Evolutionary conservation across 2,113 vertebrate genomes (phyloP).

Genomic region (Oostethus manadensis): DNA sequence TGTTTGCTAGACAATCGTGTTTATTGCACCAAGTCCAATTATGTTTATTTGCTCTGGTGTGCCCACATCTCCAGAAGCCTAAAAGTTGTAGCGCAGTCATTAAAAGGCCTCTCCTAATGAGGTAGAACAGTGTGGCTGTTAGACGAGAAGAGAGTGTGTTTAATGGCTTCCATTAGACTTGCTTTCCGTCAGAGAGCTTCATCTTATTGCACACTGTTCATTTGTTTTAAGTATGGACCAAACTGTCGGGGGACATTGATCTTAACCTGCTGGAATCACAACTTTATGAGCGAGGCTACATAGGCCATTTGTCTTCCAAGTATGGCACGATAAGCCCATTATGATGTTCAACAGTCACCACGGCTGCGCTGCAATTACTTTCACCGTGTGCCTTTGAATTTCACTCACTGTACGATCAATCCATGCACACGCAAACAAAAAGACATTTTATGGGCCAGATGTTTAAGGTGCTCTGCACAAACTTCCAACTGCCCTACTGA

Average conservation of each 20-base stretch:
- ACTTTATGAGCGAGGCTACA: conserved; percentile 39
- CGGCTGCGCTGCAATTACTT: too few relatives aligned
- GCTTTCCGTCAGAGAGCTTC: conserved; percentile 48
- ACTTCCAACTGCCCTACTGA: too few relatives aligned
- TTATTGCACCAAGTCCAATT: conserved; percentile 47
- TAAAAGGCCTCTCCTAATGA: conserved; percentile 61
- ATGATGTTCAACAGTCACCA: conserved; percentile 39
- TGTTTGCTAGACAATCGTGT: conserved; percentile 10
- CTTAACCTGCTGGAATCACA: conserved; percentile 42
- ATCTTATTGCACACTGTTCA: conserved; percentile 33
- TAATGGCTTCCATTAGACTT: conserved; percentile 69
- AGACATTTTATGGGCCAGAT: too few relatives aligned
- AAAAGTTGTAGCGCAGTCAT: conserved; percentile 56
- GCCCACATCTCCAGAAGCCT: conserved; percentile 47
- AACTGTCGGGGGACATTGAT: conserved; percentile 55
- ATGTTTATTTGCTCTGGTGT: conserved; percentile 43
- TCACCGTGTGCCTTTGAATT: too few relatives aligned
- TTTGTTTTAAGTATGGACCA: conserved; percentile 50
- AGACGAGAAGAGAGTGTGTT: conserved; percentile 59
- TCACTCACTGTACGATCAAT: too few relatives aligned
- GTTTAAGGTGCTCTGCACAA: too few relatives aligned
- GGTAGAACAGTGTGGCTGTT: conserved; percentile 61
- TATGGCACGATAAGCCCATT: conserved; percentile 32
- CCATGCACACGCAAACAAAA: too few relatives aligned
- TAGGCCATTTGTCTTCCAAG: conserved; percentile 44